Evolutionary conservation across 2,888 invertebrate species (phyloP), one percentile per base, ranked within the genome.

Genomic region (Pycnomerus fuliginosus): DNA sequence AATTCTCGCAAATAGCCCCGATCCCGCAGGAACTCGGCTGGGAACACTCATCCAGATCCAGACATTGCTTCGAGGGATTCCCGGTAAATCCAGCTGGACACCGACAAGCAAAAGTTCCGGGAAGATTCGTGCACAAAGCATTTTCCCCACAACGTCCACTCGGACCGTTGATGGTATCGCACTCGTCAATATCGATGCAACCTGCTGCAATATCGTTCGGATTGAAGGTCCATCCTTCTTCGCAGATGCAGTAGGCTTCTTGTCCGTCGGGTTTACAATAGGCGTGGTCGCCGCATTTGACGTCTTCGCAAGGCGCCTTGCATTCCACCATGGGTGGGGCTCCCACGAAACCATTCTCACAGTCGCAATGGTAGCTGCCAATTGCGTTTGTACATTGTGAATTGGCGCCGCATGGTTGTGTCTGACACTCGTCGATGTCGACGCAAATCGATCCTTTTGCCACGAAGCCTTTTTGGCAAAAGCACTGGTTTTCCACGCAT

Each of bases 141-240:
- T 91, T 87, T 50, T 77, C 75, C n/a, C 91, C 93, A 69, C 94
- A 94, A 54, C 85, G 80, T 34, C 91, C 90, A 31, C 81, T 85
- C 1, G 85, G 84, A 16, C 90, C 90, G 51, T 86, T 80, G 13
- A 81, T 72, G 35, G 77, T 72, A 63, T 92, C 90, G 66, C 96
- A 96, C 74, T 96, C 96, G 68, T 96, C 82, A 52, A 96, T 85
- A 72, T 96, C 82, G 45, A 92, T 80, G 66, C 94, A 94, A 44
- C 94, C 94, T 28, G 90, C 90, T 3, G 87, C 81, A 53, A 94
- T 88, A 63, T 94, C 90, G 40, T 79, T 83, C 0, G 94, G 93
- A 72, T 93, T 86, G 65, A 89, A 94, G 1, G 90, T 91, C 90
- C 92, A 94, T 1, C 94, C 94, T 44, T 90, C 89, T 67, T 94